Percentiles rank a stretch among this genome's conserved stretches.
phyloP scores from a whole-genome alignment of 2,888 invertebrate genomes.

The Pristionchus japonicus region DNA sequence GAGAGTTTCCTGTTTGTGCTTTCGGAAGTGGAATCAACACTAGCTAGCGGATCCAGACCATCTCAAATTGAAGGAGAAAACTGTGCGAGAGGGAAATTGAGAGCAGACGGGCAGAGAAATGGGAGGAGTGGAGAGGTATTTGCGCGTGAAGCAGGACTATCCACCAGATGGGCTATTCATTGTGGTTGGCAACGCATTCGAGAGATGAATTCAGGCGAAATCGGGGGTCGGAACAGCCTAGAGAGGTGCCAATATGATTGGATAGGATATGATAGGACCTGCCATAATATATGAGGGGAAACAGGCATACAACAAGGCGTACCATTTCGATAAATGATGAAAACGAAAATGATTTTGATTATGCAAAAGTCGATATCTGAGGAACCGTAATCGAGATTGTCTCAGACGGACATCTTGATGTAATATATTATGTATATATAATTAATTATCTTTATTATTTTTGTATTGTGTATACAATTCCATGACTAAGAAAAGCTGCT shows the following conservation, averaged over 20 bases:
- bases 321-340: not conserved
- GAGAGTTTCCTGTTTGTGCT: not conserved
- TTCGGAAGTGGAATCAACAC: not conserved
- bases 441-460: not conserved
- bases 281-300: too few species aligned
- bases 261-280: too few species aligned
- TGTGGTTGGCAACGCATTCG: not conserved
- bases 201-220: not conserved
- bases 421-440: too few species aligned
- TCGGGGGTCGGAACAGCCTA: not conserved
- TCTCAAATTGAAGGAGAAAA: not conserved
- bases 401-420: too few species aligned
- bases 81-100: conserved; percentile 3
- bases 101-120: conserved; percentile 28
- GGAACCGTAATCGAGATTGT: not conserved
- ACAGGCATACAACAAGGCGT: too few species aligned
- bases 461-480: not conserved
- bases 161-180: not conserved
- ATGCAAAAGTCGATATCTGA: not conserved
- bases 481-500: not conserved
- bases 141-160: conserved; percentile 16
- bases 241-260: too few species aligned
- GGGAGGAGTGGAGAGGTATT: not conserved
- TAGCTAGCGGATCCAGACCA: not conserved
- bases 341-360: not conserved